A percentile compares a stretch with the other conserved stretches of the same genome.
phyloP scores from a whole-genome alignment of 2,888 invertebrate species.

The Eupithecia exiguata region DNA sequence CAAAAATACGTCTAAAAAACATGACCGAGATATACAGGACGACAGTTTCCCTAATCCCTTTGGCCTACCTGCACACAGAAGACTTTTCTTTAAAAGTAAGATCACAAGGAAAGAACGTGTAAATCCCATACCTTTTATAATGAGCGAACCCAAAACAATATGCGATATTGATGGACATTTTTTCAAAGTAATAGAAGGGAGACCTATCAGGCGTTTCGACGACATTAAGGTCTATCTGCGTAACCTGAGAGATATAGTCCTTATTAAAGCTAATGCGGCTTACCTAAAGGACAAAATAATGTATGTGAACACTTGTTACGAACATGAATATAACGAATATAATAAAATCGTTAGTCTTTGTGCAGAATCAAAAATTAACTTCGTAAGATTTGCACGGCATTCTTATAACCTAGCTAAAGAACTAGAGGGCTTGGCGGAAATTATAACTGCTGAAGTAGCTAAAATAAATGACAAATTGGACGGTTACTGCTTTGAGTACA shows the following conservation, averaged over 20 bases:
- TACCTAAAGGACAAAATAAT: slow-evolving; percentile 52
- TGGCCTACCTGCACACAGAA: slow-evolving; percentile 41
- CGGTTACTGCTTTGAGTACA: slow-evolving; percentile 43
- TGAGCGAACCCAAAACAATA: slow-evolving; percentile 49
- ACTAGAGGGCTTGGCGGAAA: slow-evolving; percentile 41
- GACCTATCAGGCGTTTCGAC: slow-evolving; percentile 49
- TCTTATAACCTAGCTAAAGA: slow-evolving; percentile 47
- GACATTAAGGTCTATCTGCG: slow-evolving; percentile 53
- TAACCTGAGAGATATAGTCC: slow-evolving; percentile 50
- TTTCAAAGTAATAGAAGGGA: slow-evolving; percentile 54
- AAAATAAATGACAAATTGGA: slow-evolving; percentile 45
- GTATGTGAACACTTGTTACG: slow-evolving; percentile 42
- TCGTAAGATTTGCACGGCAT: slow-evolving; percentile 47
- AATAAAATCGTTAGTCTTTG: slow-evolving; percentile 37
- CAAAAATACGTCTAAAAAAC: slow-evolving; percentile 25
- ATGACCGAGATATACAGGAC: slow-evolving; percentile 36
- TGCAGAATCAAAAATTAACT: slow-evolving; percentile 40
- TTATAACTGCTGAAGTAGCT: slow-evolving; percentile 38
- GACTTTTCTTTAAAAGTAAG: slow-evolving; percentile 39
- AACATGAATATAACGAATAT: slow-evolving; percentile 44
- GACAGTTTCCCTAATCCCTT: slow-evolving; percentile 46
- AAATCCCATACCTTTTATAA: slow-evolving; percentile 45
- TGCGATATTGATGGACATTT: slow-evolving; percentile 54
- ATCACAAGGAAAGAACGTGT: slow-evolving; percentile 39
- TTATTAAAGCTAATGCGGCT: slow-evolving; percentile 49